Evolutionary conservation across 2,888 invertebrate species (phyloP), one percentile per base, ranked within the genome.

Genomic region (Agonopterix heracliana): DNA sequence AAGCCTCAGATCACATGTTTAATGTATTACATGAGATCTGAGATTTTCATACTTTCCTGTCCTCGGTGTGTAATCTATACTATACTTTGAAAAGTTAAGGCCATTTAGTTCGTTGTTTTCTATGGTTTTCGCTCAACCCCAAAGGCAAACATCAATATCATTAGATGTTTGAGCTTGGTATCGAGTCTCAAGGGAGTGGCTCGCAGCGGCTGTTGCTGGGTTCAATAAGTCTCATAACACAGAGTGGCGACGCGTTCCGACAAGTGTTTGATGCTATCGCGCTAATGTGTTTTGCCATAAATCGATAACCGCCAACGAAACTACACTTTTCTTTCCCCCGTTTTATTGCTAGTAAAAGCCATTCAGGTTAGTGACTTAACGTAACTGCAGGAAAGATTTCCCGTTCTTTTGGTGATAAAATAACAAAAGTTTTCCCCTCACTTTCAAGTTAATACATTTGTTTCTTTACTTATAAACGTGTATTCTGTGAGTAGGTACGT

Each of bases 221-320:
- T 59, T 61, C n/a, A n/a, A n/a, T n/a, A n/a, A n/a, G n/a, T n/a
- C n/a, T n/a, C 63, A 65, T 69, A 71, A 71, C 61, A 64, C 63
- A 64, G 64, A 72, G 69, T 71, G 74, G 68, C 64, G 74, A 73
- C 74, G 65, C 69, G 67, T 64, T 65, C 64, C 67, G 70, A 75
- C 74, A 75, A 77, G 75, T 74, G 74, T 71, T 76, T 66, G 80
- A 82, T 80, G 72, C 63, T 79, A 83, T 82, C 79, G 66, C 65
- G 62, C 68, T 79, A 78, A 81, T 78, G 77, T 74, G 71, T 76
- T 71, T 61, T 61, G 62, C 63, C 65, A 65, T 73, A 74, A 26
- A 82, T 78, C 75, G 71, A 78, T 78, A 78, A 9, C 12, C 7
- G 58, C 59, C 59, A 61, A 61, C 56, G 49, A 54, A 61, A 64